Evolutionary conservation across 2,113 vertebrate genomes (phyloP).

Genomic region (Danionella cerebrum): DNA sequence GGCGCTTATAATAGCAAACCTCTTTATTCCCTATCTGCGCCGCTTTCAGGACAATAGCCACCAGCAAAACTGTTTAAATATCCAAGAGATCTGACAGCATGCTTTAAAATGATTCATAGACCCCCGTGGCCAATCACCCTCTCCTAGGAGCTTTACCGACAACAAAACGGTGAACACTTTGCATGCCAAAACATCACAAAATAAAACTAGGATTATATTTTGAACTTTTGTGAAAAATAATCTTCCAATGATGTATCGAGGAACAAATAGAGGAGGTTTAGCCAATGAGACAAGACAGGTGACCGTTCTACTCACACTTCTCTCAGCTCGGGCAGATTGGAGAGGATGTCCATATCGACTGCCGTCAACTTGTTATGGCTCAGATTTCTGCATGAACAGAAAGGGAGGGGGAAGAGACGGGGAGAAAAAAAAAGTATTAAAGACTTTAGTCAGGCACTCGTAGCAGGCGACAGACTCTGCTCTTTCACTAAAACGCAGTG

Average conservation of each 20-base stretch:
- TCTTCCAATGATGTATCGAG: too few species aligned
- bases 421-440: conserved; percentile 16
- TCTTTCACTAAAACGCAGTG: neutral
- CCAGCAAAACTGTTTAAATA: conserved; percentile 30
- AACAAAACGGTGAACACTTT: too few species aligned
- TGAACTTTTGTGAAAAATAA: too few species aligned
- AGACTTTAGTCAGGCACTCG: neutral
- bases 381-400: conserved; percentile 77
- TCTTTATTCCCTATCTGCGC: conserved; percentile 64
- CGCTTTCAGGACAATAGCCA: conserved; percentile 57
- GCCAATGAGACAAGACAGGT: neutral
- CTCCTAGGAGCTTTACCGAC: too few species aligned
- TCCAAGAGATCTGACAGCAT: conserved; percentile 31
- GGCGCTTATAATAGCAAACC: conserved; percentile 82
- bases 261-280: neutral
- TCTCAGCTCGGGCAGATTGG: conserved; percentile 73
- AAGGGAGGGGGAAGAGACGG: neutral
- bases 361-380: conserved; percentile 83
- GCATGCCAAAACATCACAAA: too few species aligned
- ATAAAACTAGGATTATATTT: too few species aligned
- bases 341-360: conserved; percentile 74
- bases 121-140: neutral
- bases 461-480: neutral
- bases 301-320: conserved; percentile 82
- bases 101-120: conserved; percentile 33